Percentiles rank a stretch among this genome's conserved stretches.
Conservation (phyloP, 1,140 invertebrate species). For the Argopecten irradians region DNA sequence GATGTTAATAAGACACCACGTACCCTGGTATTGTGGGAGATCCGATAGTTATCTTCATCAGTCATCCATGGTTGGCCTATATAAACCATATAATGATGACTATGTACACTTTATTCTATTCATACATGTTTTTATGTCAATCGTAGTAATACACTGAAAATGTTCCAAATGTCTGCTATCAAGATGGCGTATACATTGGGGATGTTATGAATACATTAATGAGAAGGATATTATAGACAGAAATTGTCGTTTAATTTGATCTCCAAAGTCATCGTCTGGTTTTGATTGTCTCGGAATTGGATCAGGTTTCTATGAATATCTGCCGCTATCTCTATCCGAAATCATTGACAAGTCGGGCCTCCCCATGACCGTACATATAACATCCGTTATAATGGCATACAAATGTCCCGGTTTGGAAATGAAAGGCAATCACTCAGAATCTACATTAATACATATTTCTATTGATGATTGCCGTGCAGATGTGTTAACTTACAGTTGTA, state of each 20-base stretch:
- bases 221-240: neutral
- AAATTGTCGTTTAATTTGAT: neutral
- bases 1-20: too few species aligned
- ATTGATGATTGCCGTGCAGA: neutral
- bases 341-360: neutral
- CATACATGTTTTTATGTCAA: neutral
- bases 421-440: neutral
- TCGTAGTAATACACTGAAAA: neutral
- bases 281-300: neutral
- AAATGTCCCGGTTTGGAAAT: neutral
- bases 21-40: too few species aligned
- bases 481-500: too few species aligned
- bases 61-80: too few species aligned
- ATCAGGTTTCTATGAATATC: neutral
- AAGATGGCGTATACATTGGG: neutral
- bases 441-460: neutral
- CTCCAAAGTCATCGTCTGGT: neutral
- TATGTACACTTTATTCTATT: too few species aligned
- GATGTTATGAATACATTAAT: neutral
- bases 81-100: too few species aligned
- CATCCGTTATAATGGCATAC: neutral
- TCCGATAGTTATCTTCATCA: too few species aligned
- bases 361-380: neutral
- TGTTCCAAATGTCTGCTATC: neutral
- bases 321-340: neutral